Percentiles rank a stretch among this genome's conserved stretches.
Conservation (phyloP, 2,797 vertebrate species). For the Rhincodon typus region DNA sequence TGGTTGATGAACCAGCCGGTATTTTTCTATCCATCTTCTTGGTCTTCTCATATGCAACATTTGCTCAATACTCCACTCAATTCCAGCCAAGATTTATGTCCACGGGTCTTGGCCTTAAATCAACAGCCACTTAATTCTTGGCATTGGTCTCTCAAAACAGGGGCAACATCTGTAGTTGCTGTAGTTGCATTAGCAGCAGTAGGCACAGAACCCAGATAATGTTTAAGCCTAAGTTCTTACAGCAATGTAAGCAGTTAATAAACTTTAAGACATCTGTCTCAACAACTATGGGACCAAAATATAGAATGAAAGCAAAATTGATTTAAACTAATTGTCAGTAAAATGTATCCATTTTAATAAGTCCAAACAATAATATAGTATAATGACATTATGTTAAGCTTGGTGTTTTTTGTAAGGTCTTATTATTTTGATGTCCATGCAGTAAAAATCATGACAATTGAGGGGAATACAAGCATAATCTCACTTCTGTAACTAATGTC, state of each 20-base stretch:
- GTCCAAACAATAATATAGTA: background rate
- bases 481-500: background rate
- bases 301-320: background rate
- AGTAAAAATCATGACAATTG: background rate
- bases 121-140: background rate
- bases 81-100: background rate
- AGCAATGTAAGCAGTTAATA: no score
- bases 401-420: background rate
- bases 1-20: background rate
- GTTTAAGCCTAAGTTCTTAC: no score
- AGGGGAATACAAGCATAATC: background rate
- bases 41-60: background rate
- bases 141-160: no score
- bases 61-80: background rate
- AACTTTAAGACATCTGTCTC: no score
- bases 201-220: no score
- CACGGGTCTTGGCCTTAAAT: background rate
- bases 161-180: no score
- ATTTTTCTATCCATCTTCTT: background rate
- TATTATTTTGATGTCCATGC: background rate
- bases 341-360: background rate
- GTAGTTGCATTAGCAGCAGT: no score
- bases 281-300: background rate
- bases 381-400: background rate
- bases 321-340: background rate